These are phyloP conservation scores for Drosophila tanythrix DNA, from an alignment of 2,888 invertebrate genomes.

Conservation along the genomic window DNA sequence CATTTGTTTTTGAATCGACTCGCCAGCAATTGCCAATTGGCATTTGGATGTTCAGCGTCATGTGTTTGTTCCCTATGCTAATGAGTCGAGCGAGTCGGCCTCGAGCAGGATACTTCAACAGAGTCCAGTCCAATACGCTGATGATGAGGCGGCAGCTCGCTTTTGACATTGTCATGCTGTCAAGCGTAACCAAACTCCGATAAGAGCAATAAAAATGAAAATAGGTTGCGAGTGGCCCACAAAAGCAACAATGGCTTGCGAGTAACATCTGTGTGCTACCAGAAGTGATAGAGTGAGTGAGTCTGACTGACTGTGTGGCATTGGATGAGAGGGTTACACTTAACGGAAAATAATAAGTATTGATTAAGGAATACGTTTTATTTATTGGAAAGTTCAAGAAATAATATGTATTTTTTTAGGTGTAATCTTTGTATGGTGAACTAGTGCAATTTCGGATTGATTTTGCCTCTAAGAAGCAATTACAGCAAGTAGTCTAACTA, in stretches of 20 bases:
- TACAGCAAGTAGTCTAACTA: background rate
- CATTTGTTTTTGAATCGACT: slow-evolving; percentile 6
- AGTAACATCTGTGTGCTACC: slow-evolving; percentile 64
- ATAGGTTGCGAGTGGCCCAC: slow-evolving; percentile 64
- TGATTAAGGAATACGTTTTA: background rate
- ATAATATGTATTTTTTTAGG: accelerated
- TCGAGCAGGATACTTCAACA: slow-evolving; percentile 49
- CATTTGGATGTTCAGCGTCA: slow-evolving; percentile 55
- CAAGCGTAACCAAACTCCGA: slow-evolving; percentile 83
- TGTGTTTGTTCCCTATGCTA: slow-evolving; percentile 69
- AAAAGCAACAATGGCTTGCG: slow-evolving; percentile 64
- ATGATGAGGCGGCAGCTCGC: slow-evolving; percentile 41
- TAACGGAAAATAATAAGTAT: background rate
- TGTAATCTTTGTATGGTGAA: background rate
- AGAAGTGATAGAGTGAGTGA: slow-evolving; percentile 32
- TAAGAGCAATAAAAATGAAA: slow-evolving; percentile 81
- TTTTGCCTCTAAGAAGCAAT: background rate
- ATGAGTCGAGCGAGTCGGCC: slow-evolving; percentile 39
- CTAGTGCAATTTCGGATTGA: background rate
- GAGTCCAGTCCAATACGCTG: slow-evolving; percentile 48
- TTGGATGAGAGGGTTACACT: slow-evolving; percentile 37
- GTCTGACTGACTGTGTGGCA: slow-evolving; percentile 26
- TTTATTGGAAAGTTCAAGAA: background rate
- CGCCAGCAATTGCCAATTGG: slow-evolving; percentile 70
- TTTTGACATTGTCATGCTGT: slow-evolving; percentile 77